Evolutionary conservation across 2,113 vertebrate genomes (phyloP).

Genomic region (Lanius ludovicianus): DNA sequence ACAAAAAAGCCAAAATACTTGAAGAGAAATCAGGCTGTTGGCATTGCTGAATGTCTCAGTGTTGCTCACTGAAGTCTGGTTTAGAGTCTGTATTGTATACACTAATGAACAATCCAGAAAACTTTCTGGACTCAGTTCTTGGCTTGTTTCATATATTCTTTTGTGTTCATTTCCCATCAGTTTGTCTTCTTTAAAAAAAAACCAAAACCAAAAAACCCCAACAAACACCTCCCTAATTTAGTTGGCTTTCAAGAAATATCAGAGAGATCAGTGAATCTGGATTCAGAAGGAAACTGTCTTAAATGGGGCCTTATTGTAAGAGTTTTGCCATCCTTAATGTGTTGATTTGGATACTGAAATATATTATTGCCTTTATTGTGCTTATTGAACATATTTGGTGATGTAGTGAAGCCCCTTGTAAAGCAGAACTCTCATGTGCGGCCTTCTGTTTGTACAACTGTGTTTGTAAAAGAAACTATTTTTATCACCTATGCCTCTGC

Average conservation of each 20-base stretch:
- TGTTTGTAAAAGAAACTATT: background rate
- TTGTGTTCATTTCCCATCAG: background rate
- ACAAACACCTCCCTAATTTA: background rate
- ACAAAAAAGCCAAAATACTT: background rate
- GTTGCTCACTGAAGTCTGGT: background rate
- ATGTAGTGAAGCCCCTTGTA: background rate
- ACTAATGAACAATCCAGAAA: background rate
- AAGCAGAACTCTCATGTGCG: background rate
- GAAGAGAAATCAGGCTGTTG: background rate
- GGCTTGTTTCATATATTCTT: background rate
- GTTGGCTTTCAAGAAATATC: background rate
- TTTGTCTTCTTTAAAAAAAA: background rate
- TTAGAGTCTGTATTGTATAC: background rate
- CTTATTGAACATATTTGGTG: background rate
- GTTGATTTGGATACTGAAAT: background rate
- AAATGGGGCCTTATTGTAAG: background rate
- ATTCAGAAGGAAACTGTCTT: background rate
- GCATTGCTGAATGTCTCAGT: background rate
- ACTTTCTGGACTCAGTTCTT: background rate
- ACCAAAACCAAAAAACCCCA: accelerated
- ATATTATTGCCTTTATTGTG: background rate
- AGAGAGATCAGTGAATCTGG: background rate
- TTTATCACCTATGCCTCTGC: background rate
- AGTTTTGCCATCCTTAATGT: background rate
- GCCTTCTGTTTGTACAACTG: background rate